A percentile compares a stretch with the other conserved stretches of the same genome.
phyloP scores from a whole-genome alignment of 2,888 invertebrate species.

The Electrophaes corylata region DNA sequence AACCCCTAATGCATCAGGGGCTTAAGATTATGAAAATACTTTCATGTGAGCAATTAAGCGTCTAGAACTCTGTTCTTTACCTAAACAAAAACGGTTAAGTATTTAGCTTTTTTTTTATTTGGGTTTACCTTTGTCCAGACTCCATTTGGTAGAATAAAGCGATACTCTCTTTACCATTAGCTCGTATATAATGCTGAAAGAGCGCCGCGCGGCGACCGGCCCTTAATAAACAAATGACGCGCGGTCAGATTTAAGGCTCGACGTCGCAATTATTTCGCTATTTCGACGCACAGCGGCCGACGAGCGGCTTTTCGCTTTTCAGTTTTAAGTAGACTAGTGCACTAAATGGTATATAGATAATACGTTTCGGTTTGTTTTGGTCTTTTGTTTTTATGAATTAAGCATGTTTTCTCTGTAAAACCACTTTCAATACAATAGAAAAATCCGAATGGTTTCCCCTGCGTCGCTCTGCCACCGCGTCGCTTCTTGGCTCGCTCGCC shows the following conservation, averaged over 20 bases:
- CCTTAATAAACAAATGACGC: constrained; percentile 80
- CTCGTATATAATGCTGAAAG: constrained; percentile 73
- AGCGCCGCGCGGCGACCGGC: constrained; percentile 54
- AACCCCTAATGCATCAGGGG: too few species aligned
- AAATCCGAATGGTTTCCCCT: too few species aligned
- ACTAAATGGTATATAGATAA: background rate
- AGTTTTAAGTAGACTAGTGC: background rate
- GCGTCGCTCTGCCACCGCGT: too few species aligned
- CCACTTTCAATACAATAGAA: too few species aligned
- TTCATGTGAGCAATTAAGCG: too few species aligned
- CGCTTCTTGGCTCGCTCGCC: too few species aligned
- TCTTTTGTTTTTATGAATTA: background rate
- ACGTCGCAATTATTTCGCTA: constrained; percentile 77
- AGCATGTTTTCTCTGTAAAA: background rate
- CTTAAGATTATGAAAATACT: too few species aligned
- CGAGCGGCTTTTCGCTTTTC: constrained; percentile 65
- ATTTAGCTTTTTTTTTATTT: too few species aligned
- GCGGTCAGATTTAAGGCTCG: constrained; percentile 66
- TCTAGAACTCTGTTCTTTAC: too few species aligned
- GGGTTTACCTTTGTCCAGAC: too few species aligned
- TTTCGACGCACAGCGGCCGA: constrained; percentile 55
- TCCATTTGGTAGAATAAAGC: background rate
- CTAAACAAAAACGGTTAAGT: too few species aligned
- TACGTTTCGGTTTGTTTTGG: background rate
- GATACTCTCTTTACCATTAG: background rate